Evolutionary conservation across 1,140 invertebrate species (phyloP).

Genomic region (Eueides isabella): DNA sequence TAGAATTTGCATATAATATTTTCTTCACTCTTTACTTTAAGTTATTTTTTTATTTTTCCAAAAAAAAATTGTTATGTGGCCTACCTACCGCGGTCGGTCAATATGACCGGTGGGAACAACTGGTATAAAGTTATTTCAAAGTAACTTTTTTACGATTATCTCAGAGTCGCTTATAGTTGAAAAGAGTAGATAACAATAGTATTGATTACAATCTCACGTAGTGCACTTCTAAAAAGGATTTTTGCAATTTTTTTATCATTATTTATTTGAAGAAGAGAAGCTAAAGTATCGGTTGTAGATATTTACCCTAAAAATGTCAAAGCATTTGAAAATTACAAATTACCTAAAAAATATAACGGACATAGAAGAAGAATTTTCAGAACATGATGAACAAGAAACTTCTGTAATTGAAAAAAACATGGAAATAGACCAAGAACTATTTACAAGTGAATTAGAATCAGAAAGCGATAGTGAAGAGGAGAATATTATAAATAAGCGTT

Average conservation of each 20-base stretch:
- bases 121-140: constrained; percentile 9
- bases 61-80: constrained; percentile 1
- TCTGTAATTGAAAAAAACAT: too few relatives aligned
- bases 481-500: too few relatives aligned
- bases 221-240: constrained; percentile 13
- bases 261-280: constrained; percentile 8
- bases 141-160: constrained; percentile 9
- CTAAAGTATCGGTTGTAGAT: background rate
- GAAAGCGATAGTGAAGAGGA: too few relatives aligned
- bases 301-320: too few relatives aligned
- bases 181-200: constrained; percentile 13
- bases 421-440: too few relatives aligned
- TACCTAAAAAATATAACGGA: too few relatives aligned
- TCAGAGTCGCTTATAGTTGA: constrained; percentile 13
- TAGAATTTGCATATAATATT: constrained; percentile 10
- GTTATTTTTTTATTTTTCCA: constrained; percentile 9
- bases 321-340: too few relatives aligned
- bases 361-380: too few relatives aligned
- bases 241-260: background rate
- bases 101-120: constrained; percentile 3
- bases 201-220: constrained; percentile 8
- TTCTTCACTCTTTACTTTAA: constrained; percentile 15
- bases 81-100: constrained; percentile 13
- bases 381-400: too few relatives aligned
- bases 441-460: too few relatives aligned